Conservation (phyloP, 2,113 vertebrate species). For the Trogon surrucura region DNA sequence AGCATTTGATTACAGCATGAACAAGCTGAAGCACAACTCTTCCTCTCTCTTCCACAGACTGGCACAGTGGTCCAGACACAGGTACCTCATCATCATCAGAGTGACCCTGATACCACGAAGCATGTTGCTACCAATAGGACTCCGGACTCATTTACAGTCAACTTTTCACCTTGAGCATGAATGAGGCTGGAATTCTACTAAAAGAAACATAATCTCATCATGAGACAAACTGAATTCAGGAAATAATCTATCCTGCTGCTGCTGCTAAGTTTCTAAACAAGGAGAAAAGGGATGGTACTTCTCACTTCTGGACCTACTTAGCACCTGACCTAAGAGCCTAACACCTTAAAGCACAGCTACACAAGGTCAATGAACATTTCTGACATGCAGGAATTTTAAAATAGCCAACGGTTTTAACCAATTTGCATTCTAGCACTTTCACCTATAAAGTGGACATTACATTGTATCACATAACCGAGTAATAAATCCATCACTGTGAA, state of each 20-base stretch:
- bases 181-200: background rate
- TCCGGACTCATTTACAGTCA: background rate
- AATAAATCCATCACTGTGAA: background rate
- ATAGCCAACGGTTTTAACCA: background rate
- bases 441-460: background rate
- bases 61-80: background rate
- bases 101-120: fast-evolving
- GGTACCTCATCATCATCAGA: background rate
- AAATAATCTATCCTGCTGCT: background rate
- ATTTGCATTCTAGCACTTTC: background rate
- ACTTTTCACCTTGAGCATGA: background rate
- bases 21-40: background rate
- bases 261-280: background rate
- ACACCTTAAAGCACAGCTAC: background rate
- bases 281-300: background rate
- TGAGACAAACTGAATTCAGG: background rate
- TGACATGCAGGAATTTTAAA: background rate
- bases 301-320: background rate
- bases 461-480: background rate
- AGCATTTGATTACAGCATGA: background rate
- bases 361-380: background rate
- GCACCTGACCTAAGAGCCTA: background rate
- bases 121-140: background rate
- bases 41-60: background rate
- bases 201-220: background rate